A percentile compares a stretch with the other conserved stretches of the same genome.
Conservation (phyloP, 1,140 invertebrate species). For the Lethrus apterus region DNA sequence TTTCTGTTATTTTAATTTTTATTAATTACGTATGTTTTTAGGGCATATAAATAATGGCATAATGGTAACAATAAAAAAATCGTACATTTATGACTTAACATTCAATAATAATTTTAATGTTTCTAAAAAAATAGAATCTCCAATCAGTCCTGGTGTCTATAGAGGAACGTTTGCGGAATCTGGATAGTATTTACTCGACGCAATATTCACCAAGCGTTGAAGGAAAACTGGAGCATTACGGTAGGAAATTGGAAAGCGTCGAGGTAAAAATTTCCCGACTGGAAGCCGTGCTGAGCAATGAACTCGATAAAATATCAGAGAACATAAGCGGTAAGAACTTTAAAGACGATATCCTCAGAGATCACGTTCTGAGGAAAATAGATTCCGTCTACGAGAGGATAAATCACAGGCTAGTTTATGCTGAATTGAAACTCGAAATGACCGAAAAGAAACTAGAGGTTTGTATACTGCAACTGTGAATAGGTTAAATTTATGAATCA, state of each 20-base stretch:
- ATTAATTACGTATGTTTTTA: no score
- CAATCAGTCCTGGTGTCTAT: slow-evolving; percentile 45
- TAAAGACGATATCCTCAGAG: slow-evolving; percentile 41
- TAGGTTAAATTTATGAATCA: no score
- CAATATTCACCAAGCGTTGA: slow-evolving; percentile 40
- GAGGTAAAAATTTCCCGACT: slow-evolving; percentile 47
- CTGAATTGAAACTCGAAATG: slow-evolving; percentile 40
- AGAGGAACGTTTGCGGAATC: slow-evolving; percentile 47
- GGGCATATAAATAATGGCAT: not conserved
- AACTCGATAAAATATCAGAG: slow-evolving; percentile 40
- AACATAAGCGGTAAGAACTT: slow-evolving; percentile 39
- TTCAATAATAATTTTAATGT: not conserved
- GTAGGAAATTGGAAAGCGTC: slow-evolving; percentile 46
- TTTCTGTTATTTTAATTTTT: not conserved
- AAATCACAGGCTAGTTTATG: slow-evolving; percentile 36
- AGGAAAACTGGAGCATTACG: slow-evolving; percentile 43
- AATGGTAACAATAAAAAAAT: not conserved
- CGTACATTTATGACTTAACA: not conserved
- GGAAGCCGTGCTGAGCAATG: slow-evolving; percentile 37
- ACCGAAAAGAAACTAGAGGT: slow-evolving; percentile 38
- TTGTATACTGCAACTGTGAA: no score
- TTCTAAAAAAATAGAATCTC: slow-evolving; percentile 37
- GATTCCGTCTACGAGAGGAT: slow-evolving; percentile 41
- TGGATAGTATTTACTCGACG: slow-evolving; percentile 45
- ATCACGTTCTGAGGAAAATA: slow-evolving; percentile 38